phyloP scores from a whole-genome alignment of 2,113 vertebrate genomes.

The Acrocephalus kingi region DNA sequence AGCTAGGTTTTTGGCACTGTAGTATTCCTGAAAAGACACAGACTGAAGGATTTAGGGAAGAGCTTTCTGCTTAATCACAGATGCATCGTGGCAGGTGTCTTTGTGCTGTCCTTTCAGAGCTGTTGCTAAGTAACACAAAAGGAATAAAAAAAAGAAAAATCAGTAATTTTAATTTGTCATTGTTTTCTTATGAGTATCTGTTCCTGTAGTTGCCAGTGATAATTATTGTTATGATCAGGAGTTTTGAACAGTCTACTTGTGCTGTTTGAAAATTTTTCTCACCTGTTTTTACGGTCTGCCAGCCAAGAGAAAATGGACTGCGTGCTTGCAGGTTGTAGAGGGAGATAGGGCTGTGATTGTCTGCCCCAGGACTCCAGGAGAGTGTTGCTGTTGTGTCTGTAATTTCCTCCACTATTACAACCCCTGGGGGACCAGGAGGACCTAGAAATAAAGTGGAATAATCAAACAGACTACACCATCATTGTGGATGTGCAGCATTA shows the following conservation, averaged over 20 bases:
- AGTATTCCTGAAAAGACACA: constrained; percentile 5
- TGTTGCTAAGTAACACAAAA: constrained; percentile 4
- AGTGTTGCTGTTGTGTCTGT: constrained; percentile 90
- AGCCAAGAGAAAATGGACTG: constrained; percentile 96
- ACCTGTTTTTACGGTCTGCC: constrained; percentile 97
- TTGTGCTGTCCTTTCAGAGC: constrained; percentile 27
- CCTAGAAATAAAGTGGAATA: constrained; percentile 74
- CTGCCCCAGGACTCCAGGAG: constrained; percentile 91
- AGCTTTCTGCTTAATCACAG: constrained; percentile 20
- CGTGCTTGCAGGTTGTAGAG: constrained; percentile 94
- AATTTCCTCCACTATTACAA: constrained; percentile 97
- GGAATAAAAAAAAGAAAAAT: not conserved
- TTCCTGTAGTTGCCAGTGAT: not conserved
- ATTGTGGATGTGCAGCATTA: not conserved
- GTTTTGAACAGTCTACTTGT: constrained; percentile 3
- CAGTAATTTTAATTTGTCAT: constrained; percentile 11
- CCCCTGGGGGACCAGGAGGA: constrained; percentile 93
- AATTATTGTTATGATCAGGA: not conserved
- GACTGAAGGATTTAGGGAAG: not conserved
- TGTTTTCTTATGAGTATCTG: not conserved
- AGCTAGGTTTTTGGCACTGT: not conserved
- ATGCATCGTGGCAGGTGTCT: not conserved
- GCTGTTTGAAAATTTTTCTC: constrained; percentile 46
- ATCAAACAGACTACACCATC: constrained; percentile 8
- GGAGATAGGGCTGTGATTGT: constrained; percentile 95